These are phyloP conservation scores for Pipa parva DNA, from an alignment of 2,113 vertebrate genomes.

Conservation along the genomic window DNA sequence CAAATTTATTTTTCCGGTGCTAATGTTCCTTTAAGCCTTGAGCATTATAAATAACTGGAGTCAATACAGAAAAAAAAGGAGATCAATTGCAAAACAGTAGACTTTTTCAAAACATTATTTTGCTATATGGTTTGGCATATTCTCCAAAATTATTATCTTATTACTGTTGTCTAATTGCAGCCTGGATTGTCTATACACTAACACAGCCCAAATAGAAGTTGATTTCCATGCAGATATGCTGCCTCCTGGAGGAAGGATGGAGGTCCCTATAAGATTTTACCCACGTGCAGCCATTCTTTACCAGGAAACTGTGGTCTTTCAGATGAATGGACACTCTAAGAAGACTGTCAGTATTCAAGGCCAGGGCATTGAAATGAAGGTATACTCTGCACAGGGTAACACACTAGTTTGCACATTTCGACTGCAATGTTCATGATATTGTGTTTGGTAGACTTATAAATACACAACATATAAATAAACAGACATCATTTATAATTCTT, in stretches of 20 bases:
- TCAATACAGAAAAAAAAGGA: no score
- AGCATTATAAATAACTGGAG: no score
- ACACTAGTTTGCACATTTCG: no score
- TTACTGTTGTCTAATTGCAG: slow-evolving; percentile 65
- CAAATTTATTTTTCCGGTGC: no score
- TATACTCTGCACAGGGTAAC: slow-evolving; percentile 43
- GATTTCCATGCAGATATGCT: slow-evolving; percentile 58
- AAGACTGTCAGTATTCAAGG: slow-evolving; percentile 71
- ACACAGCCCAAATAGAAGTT: slow-evolving; percentile 62
- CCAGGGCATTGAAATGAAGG: slow-evolving; percentile 78
- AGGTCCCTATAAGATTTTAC: slow-evolving; percentile 73
- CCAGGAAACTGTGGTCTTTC: slow-evolving; percentile 68
- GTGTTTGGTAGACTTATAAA: no score
- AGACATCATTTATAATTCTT: neutral
- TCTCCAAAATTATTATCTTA: no score
- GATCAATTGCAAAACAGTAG: no score
- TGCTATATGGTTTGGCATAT: no score
- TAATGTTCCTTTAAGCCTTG: no score
- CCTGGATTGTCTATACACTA: slow-evolving; percentile 69
- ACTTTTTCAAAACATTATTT: no score
- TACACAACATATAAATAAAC: no score
- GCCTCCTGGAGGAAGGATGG: slow-evolving; percentile 58
- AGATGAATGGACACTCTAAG: slow-evolving; percentile 67
- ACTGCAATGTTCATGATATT: no score
- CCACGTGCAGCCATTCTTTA: slow-evolving; percentile 67